A percentile compares a stretch with the other conserved stretches of the same genome.
Conservation (phyloP, 2,888 invertebrate species). For the Proisotoma minuta region DNA sequence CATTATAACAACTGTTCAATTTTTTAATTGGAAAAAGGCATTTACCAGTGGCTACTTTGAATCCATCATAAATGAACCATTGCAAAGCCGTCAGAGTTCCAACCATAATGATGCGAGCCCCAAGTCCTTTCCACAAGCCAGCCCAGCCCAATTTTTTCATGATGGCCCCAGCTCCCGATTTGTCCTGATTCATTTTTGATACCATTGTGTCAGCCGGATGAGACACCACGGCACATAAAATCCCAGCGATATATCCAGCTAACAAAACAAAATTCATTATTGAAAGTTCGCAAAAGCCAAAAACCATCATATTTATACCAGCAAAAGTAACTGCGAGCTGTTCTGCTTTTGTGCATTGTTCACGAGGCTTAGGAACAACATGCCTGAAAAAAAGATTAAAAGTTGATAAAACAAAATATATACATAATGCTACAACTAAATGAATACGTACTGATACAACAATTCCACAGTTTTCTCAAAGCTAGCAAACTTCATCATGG, state of each 20-base stretch:
- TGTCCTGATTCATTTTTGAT: conserved; percentile 67
- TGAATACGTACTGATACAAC: conserved; percentile 63
- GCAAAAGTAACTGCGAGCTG: conserved; percentile 93
- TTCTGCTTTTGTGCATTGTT: conserved; percentile 82
- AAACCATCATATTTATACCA: conserved; percentile 51
- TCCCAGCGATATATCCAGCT: conserved; percentile 98
- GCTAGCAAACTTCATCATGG: conserved; percentile 99
- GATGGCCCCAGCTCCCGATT: conserved; percentile 66
- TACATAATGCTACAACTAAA: neutral
- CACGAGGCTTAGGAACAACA: conserved; percentile 90
- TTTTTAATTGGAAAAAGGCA: too few species aligned
- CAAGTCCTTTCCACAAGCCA: conserved; percentile 77
- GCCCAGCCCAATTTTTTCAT: conserved; percentile 67
- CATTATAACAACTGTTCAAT: too few species aligned
- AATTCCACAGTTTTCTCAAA: conserved; percentile 94
- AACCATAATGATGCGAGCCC: conserved; percentile 77
- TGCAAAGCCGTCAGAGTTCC: conserved; percentile 87
- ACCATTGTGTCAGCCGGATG: conserved; percentile 97
- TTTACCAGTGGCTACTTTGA: conserved; percentile 74
- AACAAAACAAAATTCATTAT: too few species aligned
- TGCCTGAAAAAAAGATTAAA: conserved; percentile 51
- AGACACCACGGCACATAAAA: conserved; percentile 96
- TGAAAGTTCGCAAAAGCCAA: too few species aligned
- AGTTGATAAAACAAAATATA: neutral
- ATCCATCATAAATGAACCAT: conserved; percentile 88